Evolutionary conservation across 2,113 vertebrate genomes (phyloP).

Genomic region (Aramus guarauna): DNA sequence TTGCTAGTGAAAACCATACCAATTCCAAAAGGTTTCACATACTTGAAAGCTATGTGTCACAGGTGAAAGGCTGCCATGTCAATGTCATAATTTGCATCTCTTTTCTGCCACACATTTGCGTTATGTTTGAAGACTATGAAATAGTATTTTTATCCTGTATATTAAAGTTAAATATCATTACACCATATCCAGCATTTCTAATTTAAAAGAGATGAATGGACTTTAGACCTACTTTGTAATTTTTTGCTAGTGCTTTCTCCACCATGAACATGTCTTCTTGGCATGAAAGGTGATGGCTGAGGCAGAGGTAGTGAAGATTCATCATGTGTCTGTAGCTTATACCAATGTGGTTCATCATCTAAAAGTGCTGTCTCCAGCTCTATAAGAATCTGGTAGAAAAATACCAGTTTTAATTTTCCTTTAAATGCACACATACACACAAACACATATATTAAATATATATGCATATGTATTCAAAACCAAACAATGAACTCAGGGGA

Average conservation of each 20-base stretch:
- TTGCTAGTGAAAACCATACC: background rate
- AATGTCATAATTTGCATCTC: background rate
- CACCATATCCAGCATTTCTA: background rate
- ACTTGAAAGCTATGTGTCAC: background rate
- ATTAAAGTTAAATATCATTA: background rate
- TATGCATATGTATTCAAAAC: background rate
- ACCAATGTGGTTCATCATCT: slow-evolving; percentile 96
- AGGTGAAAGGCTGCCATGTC: background rate
- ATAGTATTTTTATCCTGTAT: background rate
- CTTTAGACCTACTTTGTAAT: slow-evolving; percentile 88
- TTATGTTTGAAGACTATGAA: background rate
- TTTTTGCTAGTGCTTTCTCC: slow-evolving; percentile 95
- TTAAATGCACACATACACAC: background rate
- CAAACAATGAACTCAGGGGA: background rate
- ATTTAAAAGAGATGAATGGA: background rate
- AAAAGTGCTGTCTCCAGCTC: slow-evolving; percentile 95
- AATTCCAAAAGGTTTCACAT: background rate
- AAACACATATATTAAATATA: background rate
- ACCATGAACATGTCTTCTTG: slow-evolving; percentile 88
- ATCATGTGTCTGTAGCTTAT: slow-evolving; percentile 96
- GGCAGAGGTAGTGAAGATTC: slow-evolving; percentile 96
- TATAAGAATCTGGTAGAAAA: slow-evolving; percentile 87
- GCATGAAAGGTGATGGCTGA: slow-evolving; percentile 95
- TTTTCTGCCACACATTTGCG: background rate
- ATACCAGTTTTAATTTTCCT: slow-evolving; percentile 17